Base-by-base conservation (phyloP, 92 coral and sea anemone genomes). In the Parazoanthus atlanticus region DNA sequence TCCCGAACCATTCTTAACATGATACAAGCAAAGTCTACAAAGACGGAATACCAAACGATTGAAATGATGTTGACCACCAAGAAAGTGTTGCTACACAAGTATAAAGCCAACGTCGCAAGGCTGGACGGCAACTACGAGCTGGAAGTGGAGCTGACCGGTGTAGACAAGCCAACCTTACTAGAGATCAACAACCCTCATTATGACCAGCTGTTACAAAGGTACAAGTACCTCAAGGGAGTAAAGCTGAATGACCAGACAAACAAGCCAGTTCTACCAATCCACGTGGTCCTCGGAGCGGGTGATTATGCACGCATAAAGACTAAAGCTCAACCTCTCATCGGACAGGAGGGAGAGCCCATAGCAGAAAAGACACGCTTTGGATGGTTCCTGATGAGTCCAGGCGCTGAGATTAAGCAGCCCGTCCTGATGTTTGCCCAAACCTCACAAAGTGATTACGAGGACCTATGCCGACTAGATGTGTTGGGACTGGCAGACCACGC, bases 401-500 rank as follows among this genome's bases (percentile, higher is more conserved):
- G 90, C 3, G 46, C 47, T 16, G 90, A 87, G 26, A 17, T 61
- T 49, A 82, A 77, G 32, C 75, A 56, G 12, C 76, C 72, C 16
- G 30, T 70, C 26, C 29, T 85, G 67, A 31, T 85, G 66, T 79
- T 40, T 40, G 79, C 81, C 61, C 81, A 85, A 72, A 73, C 88
- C 69, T 72, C 81, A 29, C 56, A 56, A 25, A 52, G 58, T 46
- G 89, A 86, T n/a, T n/a, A n/a, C n/a, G n/a, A n/a, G n/a, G n/a
- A n/a, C n/a, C n/a, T n/a, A n/a, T n/a, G n/a, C n/a, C n/a, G n/a
- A n/a, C n/a, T n/a, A n/a, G n/a, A n/a, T n/a, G n/a, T n/a, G n/a
- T n/a, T n/a, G n/a, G n/a, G 89, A 1, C 89, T 86, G 31, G 30
- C 33, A 29, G 89, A 86, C 67, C 29, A 43, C 74, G 32, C 82